phyloP scores from a whole-genome alignment of 2,888 invertebrate species.

The Eilema sororculum region DNA sequence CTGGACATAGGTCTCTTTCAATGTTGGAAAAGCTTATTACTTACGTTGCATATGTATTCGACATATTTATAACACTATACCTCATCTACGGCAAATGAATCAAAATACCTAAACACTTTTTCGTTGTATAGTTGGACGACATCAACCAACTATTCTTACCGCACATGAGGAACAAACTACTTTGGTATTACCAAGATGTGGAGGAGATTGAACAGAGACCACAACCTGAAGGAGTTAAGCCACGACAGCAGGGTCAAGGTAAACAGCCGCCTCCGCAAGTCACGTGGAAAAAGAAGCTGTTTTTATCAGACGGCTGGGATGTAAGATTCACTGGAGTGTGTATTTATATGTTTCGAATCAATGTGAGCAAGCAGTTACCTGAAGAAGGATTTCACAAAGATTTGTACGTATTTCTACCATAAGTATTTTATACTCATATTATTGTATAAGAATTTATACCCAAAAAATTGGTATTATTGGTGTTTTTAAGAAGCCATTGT shows the following conservation, averaged over 20 bases:
- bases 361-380: conserved; percentile 93
- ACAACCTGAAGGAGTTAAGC: conserved; percentile 78
- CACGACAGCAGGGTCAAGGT: conserved; percentile 78
- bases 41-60: neutral
- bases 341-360: conserved; percentile 94
- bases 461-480: too few species aligned
- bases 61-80: neutral
- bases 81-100: neutral
- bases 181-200: conserved; percentile 96
- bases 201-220: conserved; percentile 89
- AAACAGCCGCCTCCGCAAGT: conserved; percentile 78
- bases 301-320: conserved; percentile 94
- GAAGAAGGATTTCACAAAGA: conserved; percentile 98
- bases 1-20: too few species aligned
- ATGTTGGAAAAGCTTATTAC: neutral
- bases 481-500: too few species aligned
- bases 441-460: neutral
- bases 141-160: conserved; percentile 95
- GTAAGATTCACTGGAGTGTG: conserved; percentile 93
- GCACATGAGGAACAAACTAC: conserved; percentile 93
- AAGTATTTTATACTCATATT: neutral
- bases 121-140: conserved; percentile 90
- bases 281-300: conserved; percentile 91
- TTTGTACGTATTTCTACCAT: conserved; percentile 77
- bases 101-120: neutral